Evolutionary conservation across 1,140 invertebrate genomes (phyloP), one percentile per base, ranked within the genome.

Genomic region (Calycopis cecrops): DNA sequence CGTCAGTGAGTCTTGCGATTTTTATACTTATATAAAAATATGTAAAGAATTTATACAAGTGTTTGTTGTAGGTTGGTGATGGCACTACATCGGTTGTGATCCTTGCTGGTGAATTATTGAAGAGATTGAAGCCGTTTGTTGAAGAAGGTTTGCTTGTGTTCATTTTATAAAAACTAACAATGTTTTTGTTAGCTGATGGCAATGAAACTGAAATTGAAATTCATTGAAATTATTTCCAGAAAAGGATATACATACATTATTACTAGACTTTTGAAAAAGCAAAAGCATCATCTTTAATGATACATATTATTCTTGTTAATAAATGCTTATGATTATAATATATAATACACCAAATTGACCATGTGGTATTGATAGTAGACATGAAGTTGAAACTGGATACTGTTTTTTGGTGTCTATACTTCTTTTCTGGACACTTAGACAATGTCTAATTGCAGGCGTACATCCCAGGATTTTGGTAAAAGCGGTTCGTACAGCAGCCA

Each of bases 81-180:
- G 98, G 98, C 18, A 99, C 98, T 16, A 99, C 98, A 0, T 97
- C 94, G 63, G 98, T 99, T 17, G 98, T 99, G 1, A 83, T 99
- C 38, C 86, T 99, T 48, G 96, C 98, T 48, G 97, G 96, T 8
- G 98, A 99, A 88, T 94, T 99, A 65, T 88, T 99, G 48, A 99
- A 99, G 81, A 94, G 98, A 79, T 90, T 97, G 35, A 99, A 99
- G 84, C 93, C 94, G 1, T 99, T 96, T 76, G 92, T 99, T 28
- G 99, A 99, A 81, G 99, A 99, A 82, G 97, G 79, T 75, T 51
- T 63, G 71, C 9, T 28, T 2, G 2, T 28, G 2, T 28, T 28
- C 2, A 3, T 28, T 28, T 3, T 28, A 28, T 3, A 28, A 6
- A n/a, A n/a, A n/a, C n/a, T n/a, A n/a, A n/a, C n/a, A n/a, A n/a